These are phyloP conservation scores for Hypsibius dujardini DNA, from an alignment of 1,140 invertebrate genomes.

Conservation along the genomic window DNA sequence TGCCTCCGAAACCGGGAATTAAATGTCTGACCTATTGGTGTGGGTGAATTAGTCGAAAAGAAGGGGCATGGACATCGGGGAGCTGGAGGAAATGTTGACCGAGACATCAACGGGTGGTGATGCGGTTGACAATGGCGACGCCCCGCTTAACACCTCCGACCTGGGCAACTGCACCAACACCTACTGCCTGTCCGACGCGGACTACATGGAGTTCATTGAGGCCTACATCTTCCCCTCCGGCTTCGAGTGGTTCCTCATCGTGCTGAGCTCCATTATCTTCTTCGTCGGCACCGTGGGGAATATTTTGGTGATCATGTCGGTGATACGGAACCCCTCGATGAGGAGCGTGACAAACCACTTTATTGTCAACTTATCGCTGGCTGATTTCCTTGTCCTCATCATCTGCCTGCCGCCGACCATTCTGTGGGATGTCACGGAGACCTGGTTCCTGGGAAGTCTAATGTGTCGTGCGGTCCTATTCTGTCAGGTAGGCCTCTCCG, in stretches of 20 bases:
- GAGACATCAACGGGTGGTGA: neutral
- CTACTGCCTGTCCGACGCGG: constrained; percentile 40
- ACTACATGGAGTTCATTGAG: constrained; percentile 43
- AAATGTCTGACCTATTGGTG: neutral
- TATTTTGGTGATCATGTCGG: constrained; percentile 63
- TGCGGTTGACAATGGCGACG: constrained; percentile 30
- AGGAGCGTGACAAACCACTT: constrained; percentile 81
- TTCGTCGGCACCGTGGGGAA: constrained; percentile 62
- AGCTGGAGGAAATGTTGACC: neutral
- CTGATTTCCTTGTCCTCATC: constrained; percentile 74
- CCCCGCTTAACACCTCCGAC: constrained; percentile 35
- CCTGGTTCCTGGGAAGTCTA: constrained; percentile 62
- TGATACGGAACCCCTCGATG: constrained; percentile 65
- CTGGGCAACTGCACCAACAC: constrained; percentile 33
- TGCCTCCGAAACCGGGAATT: neutral
- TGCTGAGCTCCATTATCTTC: constrained; percentile 50
- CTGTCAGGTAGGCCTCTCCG: constrained; percentile 50
- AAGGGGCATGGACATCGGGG: neutral
- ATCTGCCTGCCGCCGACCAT: constrained; percentile 69
- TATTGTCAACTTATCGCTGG: constrained; percentile 80
- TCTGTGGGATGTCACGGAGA: constrained; percentile 70
- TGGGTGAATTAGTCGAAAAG: neutral
- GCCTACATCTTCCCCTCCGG: constrained; percentile 39
- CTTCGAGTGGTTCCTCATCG: constrained; percentile 46
- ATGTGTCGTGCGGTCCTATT: constrained; percentile 67